Conservation (phyloP, 2,888 invertebrate species). For the Gibbula magus region DNA sequence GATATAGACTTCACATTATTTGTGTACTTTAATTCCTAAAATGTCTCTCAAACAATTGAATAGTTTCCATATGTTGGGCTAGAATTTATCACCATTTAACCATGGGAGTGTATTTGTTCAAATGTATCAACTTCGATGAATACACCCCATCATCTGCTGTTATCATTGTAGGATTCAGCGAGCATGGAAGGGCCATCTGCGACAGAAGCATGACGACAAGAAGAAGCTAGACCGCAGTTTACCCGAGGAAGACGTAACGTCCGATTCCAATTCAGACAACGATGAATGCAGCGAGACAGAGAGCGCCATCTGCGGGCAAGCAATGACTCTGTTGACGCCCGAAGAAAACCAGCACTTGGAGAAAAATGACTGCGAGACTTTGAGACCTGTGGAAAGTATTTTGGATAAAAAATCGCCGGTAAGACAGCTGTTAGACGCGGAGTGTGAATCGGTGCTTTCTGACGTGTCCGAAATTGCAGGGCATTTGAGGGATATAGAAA, state of each 20-base stretch:
- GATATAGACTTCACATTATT: too few species aligned
- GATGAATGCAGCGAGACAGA: slow-evolving; percentile 46
- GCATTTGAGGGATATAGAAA: slow-evolving; percentile 59
- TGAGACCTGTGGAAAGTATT: background rate
- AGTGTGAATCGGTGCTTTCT: slow-evolving; percentile 60
- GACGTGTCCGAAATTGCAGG: slow-evolving; percentile 70
- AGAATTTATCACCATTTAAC: too few species aligned
- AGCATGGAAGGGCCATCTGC: slow-evolving; percentile 55
- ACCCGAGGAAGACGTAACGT: slow-evolving; percentile 17
- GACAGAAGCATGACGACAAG: slow-evolving; percentile 26
- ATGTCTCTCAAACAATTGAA: too few species aligned
- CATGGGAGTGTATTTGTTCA: too few species aligned
- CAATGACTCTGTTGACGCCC: slow-evolving; percentile 44
- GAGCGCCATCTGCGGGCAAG: slow-evolving; percentile 39
- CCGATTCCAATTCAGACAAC: slow-evolving; percentile 20
- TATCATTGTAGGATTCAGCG: slow-evolving; percentile 58
- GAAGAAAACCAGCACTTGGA: slow-evolving; percentile 41
- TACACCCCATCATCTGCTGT: background rate
- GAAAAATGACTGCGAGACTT: slow-evolving; percentile 2
- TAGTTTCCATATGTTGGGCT: too few species aligned
- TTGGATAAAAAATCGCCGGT: slow-evolving; percentile 29
- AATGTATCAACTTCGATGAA: too few species aligned
- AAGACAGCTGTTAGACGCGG: slow-evolving; percentile 36
- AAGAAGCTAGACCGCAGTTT: slow-evolving; percentile 23
- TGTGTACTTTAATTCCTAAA: too few species aligned